Base-by-base conservation (phyloP, 1,140 invertebrate genomes). In the Pinna nobilis region DNA sequence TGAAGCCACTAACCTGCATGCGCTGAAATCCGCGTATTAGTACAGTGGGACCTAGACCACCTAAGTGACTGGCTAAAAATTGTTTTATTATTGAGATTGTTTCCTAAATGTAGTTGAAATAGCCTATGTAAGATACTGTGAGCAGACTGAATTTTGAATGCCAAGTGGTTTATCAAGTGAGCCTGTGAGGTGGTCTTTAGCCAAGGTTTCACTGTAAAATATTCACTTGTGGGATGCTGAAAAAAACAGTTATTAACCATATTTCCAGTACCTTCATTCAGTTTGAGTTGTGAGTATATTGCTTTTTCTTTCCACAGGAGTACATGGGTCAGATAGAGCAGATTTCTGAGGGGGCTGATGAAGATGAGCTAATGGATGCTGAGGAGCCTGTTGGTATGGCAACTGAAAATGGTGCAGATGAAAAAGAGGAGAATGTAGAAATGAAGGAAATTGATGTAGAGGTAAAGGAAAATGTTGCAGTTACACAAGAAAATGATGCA, bases 301-400 rank as follows among this genome's bases (percentile, higher is more conserved):
- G 13, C 18, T 63, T 41, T 44, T 63, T 28, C n/a, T 44, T 44
- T 44, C 39, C n/a, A 44, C 39, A 63, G 59, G 59, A 63, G 23
- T 63, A 63, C 59, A 20, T 63, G 59, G 5, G 35, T 20, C 59
- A 63, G 25, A 35, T 63, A 25, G 35, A 63, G n/a, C n/a, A 37
- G 39, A 20, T 63, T n/a, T 33, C 59, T 25, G 59, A 63, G 18
- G 23, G 39, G 7, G 44, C 35, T 63, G 59, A 63, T 28, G 59
- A 41, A 30, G 59, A 61, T 15, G 59, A 63, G 44, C 9, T 9
- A 44, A n/a, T 11, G n/a, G 39, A 44, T n/a, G 39, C n/a, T n/a
- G n/a, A 11, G 39, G 39, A 44, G 39, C 9, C 9, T n/a, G 39
- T n/a, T 11, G 9, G n/a, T 11, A 11, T n/a, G 9, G 39, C 9